Evolutionary conservation across 2,888 invertebrate genomes (phyloP), one percentile per base, ranked within the genome.

Genomic region (Lithosia quadra): DNA sequence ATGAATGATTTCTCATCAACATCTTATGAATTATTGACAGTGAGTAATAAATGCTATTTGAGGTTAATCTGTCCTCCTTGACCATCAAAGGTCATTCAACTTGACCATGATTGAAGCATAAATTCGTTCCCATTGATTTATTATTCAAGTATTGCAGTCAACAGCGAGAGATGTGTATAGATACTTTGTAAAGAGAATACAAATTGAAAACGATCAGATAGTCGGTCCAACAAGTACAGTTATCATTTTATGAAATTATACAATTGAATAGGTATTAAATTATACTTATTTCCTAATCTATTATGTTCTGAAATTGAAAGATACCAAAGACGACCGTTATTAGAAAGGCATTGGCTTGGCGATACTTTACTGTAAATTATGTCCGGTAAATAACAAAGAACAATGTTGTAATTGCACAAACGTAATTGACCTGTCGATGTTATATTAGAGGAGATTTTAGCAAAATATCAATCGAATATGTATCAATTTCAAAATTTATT

Each of bases 71-170:
- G 84, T 88, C 85, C 86, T 84, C 86, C 82, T 84, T 76, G 76
- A 82, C 77, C 82, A 84, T 80, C 79, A 82, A 77, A 82, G 90
- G 89, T 88, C 84, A 88, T 78, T 87, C 90, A 91, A 90, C 91
- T 90, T 89, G 87, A 85, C 86, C 87, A 86, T 88, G 86, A 86
- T 84, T 86, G 84, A 88, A 86, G 83, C 85, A 86, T 82, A 80
- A 87, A 85, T 82, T 81, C 81, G 87, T 86, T 88, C 86, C 84
- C 86, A 89, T 86, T 90, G 91, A 91, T 92, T 91, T 90, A 89
- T 82, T 89, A 90, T 90, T 90, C 89, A 88, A 78, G 73, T 82
- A 86, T 84, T 88, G 88, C 88, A 86, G 84, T 82, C 80, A 77
- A 78, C 78, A 83, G 85, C 76, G 79, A 80, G 80, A 85, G 82